Percentiles rank a stretch among this genome's conserved stretches.
Evolutionary conservation across 1,140 invertebrate species (phyloP).

Genomic region (Temnothorax longispinosus): DNA sequence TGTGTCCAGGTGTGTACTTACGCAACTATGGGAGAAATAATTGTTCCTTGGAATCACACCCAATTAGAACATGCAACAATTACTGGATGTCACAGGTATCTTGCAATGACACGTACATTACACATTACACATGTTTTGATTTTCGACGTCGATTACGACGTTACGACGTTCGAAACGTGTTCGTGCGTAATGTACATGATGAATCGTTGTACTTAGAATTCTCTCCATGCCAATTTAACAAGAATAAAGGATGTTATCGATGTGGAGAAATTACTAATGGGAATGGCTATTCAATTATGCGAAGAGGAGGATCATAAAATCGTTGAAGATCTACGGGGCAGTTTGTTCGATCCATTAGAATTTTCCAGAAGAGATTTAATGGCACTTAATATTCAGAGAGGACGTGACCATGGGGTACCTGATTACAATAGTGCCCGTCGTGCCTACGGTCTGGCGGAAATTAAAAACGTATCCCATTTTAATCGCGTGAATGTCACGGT

Average conservation of each 20-base stretch:
- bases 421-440: slow-evolving; percentile 89
- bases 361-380: slow-evolving; percentile 90
- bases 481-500: slow-evolving; percentile 38
- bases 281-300: slow-evolving; percentile 88
- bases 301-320: slow-evolving; percentile 89
- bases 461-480: slow-evolving; percentile 63
- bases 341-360: slow-evolving; percentile 89
- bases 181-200: not conserved
- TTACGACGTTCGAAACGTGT: not conserved
- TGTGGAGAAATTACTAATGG: slow-evolving; percentile 88
- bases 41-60: slow-evolving; percentile 77
- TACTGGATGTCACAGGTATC: slow-evolving; percentile 86
- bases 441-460: slow-evolving; percentile 83
- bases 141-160: not conserved
- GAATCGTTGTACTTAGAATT: slow-evolving; percentile 59
- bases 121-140: not conserved
- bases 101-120: not conserved
- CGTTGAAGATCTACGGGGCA: slow-evolving; percentile 89
- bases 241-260: slow-evolving; percentile 77
- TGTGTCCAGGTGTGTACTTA: slow-evolving; percentile 79
- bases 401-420: slow-evolving; percentile 89
- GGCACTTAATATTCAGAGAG: slow-evolving; percentile 89
- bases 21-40: slow-evolving; percentile 79
- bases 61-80: slow-evolving; percentile 89
- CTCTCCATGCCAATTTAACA: slow-evolving; percentile 25